phyloP scores from a whole-genome alignment of 2,797 vertebrate genomes.

The Sebastes baramenuke region DNA sequence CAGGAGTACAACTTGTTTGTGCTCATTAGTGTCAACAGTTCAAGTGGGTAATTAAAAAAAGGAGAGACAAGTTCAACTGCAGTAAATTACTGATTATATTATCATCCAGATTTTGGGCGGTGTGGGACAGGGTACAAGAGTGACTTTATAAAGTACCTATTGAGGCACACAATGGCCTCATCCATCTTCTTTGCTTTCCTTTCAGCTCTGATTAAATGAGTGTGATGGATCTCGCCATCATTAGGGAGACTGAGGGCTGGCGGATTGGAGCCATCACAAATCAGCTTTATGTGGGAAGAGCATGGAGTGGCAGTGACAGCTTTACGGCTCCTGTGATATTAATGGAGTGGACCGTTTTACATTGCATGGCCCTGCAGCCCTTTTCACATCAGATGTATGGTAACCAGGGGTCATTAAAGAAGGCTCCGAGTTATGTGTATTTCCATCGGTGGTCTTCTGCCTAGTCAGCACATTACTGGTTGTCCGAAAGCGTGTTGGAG shows the following conservation, averaged over 20 bases:
- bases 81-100: slow-evolving; percentile 49
- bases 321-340: slow-evolving; percentile 77
- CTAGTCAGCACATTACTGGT: slow-evolving; percentile 51
- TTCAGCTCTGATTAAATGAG: slow-evolving; percentile 78
- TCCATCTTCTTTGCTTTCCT: slow-evolving; percentile 77
- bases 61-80: not conserved
- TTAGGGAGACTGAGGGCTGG: slow-evolving; percentile 72
- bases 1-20: slow-evolving; percentile 22
- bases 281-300: slow-evolving; percentile 78
- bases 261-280: slow-evolving; percentile 72
- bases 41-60: slow-evolving; percentile 17
- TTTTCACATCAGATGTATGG: slow-evolving; percentile 62
- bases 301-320: slow-evolving; percentile 75
- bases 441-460: slow-evolving; percentile 19
- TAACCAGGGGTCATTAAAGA: slow-evolving; percentile 62
- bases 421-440: slow-evolving; percentile 31
- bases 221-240: slow-evolving; percentile 75
- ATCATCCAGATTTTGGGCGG: slow-evolving; percentile 41
- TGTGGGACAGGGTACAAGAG: slow-evolving; percentile 10
- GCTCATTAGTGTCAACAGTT: slow-evolving; percentile 27
- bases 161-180: slow-evolving; percentile 67
- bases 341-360: slow-evolving; percentile 74
- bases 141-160: slow-evolving; percentile 67
- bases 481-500: not conserved
- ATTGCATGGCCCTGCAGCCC: slow-evolving; percentile 55